Percentiles rank a stretch among this genome's conserved stretches.
Evolutionary conservation across 1,140 invertebrate genomes (phyloP).

Genomic region (Papilio polyxenes): DNA sequence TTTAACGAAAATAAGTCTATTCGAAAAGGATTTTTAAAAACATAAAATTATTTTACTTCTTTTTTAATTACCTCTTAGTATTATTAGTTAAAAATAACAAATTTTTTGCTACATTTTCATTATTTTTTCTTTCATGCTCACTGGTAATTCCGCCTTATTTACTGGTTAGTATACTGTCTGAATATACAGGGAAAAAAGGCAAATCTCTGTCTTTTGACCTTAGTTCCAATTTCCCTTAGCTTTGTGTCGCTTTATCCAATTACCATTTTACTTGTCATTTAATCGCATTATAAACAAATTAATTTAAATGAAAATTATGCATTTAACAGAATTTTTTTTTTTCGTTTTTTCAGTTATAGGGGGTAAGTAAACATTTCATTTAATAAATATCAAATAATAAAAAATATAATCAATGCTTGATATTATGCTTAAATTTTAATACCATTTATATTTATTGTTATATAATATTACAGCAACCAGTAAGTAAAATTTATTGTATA

Average conservation of each 20-base stretch:
- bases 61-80: background rate
- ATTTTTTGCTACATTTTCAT: background rate
- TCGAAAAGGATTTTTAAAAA: background rate
- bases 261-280: background rate
- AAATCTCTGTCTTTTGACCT: too few species aligned
- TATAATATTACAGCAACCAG: constrained; percentile 24
- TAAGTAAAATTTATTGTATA: background rate
- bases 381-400: background rate
- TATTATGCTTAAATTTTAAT: background rate
- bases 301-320: background rate
- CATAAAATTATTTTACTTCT: background rate
- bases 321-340: background rate
- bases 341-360: background rate
- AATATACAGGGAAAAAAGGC: too few species aligned
- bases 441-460: background rate
- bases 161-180: background rate
- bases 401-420: too few species aligned
- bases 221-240: background rate
- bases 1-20: background rate
- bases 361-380: background rate
- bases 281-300: too few species aligned
- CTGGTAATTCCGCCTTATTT: background rate
- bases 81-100: background rate
- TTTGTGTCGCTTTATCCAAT: background rate
- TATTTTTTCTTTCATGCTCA: background rate